Percentiles rank a stretch among this genome's conserved stretches.
Evolutionary conservation across 2,797 vertebrate genomes (phyloP).

Genomic region (Rhabdomys pumilio): DNA sequence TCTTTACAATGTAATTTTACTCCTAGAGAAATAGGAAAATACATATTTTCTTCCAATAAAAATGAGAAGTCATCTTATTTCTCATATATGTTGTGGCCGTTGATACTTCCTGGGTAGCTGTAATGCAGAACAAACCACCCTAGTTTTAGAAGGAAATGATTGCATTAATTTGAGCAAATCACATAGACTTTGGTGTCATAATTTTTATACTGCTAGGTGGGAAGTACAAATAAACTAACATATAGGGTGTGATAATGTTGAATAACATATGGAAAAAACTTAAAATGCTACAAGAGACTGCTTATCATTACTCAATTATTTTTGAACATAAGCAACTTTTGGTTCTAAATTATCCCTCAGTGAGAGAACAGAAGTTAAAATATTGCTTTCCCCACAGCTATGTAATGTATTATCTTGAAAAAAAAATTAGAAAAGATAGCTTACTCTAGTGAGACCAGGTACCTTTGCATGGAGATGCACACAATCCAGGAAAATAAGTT

Average conservation of each 20-base stretch:
- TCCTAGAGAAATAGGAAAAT: neutral
- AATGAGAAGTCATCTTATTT: neutral
- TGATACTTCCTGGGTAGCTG: neutral
- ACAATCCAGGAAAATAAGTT: neutral
- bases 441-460: neutral
- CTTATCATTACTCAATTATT: neutral
- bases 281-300: neutral
- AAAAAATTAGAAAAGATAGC: slow-evolving; percentile 48
- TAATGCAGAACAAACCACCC: neutral
- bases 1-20: neutral
- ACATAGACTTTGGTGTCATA: neutral
- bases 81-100: neutral
- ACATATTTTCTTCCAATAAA: neutral
- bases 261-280: neutral
- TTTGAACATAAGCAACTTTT: slow-evolving; percentile 28
- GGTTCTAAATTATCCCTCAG: neutral
- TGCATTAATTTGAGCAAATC: neutral
- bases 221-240: neutral
- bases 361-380: neutral
- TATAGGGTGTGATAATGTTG: neutral
- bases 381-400: neutral
- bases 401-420: slow-evolving; percentile 27
- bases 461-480: neutral
- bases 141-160: neutral
- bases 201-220: neutral